Evolutionary conservation across 1,140 invertebrate genomes (phyloP), one percentile per base, ranked within the genome.

Genomic region (Belonocnema kinseyi): DNA sequence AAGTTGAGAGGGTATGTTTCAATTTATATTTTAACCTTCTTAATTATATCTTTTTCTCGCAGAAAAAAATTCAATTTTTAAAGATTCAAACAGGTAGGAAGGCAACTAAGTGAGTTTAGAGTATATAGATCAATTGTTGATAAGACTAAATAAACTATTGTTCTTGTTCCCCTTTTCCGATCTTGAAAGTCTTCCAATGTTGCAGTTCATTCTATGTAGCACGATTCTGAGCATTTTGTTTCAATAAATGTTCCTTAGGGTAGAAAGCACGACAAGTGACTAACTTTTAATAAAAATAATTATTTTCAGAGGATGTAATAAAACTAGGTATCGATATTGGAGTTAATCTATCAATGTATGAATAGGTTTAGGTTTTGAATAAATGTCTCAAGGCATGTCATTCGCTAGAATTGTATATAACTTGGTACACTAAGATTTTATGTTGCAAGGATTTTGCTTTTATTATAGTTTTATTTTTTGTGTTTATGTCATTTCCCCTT

Each of bases 1-100:
- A 97, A 94, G 96, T 97, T 52, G 97, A 98, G 93, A 97, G 94
- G 96, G 97, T 98, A 94, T 92, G 93, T 90, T 53, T 53, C 5
- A 66, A 66, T 40, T 66, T 10, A 1, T 4, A 40, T 7, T 0
- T 33, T 1, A 26, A 46, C 5, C 21, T 10, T 66, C 16, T 40
- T 16, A 74, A 74, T 26, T 26, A 6, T 54, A 56, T 16, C 14
- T 56, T 40, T 74, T 26, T 56, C 50, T 33, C 7, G 5, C 33
- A 16, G 26, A 14, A 46, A 33, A 16, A 50, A 51, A 72, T 51
- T 17, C 19, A 50, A 2, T 72, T 72, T 51, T 70, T 70, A 16
- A 51, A 51, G 19, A 11, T 21, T 51, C 50, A 11, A 52, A 72
- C 50, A 72, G 46, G 46, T 72, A 51, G 50, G 46, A 72, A 72